phyloP scores from a whole-genome alignment of 2,888 invertebrate genomes.

The Itoplectis maculator region DNA sequence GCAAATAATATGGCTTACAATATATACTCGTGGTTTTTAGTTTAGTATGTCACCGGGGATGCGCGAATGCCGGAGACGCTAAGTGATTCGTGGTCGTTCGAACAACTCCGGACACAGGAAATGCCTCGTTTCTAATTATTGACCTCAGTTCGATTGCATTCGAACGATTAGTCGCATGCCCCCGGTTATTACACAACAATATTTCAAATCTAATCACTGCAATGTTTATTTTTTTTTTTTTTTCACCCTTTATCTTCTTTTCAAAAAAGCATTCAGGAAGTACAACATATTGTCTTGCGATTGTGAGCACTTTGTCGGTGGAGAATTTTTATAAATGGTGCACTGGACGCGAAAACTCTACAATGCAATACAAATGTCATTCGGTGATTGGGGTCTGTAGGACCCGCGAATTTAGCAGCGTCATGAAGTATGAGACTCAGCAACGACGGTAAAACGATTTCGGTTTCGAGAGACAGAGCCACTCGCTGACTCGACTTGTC shows the following conservation, averaged over 20 bases:
- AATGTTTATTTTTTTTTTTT: conserved; percentile 25
- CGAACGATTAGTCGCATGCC: not conserved
- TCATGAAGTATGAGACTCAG: conserved; percentile 25
- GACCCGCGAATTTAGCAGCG: conserved; percentile 7
- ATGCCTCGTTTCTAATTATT: not conserved
- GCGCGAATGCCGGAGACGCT: conserved; percentile 14
- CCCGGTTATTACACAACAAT: conserved; percentile 25
- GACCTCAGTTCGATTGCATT: not conserved
- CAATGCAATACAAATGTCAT: conserved; percentile 22
- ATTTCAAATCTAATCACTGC: conserved; percentile 61
- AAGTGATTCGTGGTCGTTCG: not conserved
- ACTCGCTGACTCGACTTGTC: conserved; percentile 47
- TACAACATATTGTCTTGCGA: conserved; percentile 42
- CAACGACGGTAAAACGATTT: conserved; percentile 39
- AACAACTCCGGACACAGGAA: not conserved
- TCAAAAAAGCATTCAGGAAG: conserved; percentile 36
- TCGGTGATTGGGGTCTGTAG: not conserved
- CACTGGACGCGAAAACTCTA: conserved; percentile 35
- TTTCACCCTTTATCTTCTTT: conserved; percentile 13
- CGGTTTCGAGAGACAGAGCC: conserved; percentile 40
- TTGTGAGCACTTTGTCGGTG: conserved; percentile 42
- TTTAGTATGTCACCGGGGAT: conserved; percentile 34
- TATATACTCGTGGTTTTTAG: conserved; percentile 37
- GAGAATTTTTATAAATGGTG: not conserved
- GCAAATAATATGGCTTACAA: conserved; percentile 54